phyloP scores from a whole-genome alignment of 2,113 vertebrate genomes.

The Lanius collurio region DNA sequence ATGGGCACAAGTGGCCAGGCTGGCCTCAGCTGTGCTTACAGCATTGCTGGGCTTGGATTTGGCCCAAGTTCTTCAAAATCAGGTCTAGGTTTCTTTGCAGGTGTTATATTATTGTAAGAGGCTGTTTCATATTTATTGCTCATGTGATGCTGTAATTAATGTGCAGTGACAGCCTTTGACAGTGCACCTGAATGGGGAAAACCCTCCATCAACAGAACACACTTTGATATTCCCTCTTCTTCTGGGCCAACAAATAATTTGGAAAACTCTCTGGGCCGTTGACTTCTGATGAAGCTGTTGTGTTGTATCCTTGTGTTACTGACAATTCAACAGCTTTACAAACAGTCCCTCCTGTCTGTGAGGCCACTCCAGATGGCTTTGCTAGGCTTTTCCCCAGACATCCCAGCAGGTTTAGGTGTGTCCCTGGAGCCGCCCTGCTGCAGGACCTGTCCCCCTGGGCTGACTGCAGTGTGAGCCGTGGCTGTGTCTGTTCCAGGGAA shows the following conservation, averaged over 20 bases:
- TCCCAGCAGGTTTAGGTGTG: not conserved
- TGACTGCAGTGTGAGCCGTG: accelerated
- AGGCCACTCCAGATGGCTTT: not conserved
- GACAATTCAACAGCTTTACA: not conserved
- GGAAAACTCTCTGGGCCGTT: not conserved
- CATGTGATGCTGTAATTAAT: not conserved
- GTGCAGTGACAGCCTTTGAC: not conserved
- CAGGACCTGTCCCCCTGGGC: not conserved
- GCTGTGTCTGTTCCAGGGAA: slow-evolving; percentile 79
- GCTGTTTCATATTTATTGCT: not conserved
- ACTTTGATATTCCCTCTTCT: not conserved
- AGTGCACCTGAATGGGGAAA: not conserved
- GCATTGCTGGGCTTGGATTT: not conserved
- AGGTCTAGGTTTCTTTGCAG: not conserved
- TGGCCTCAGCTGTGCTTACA: not conserved
- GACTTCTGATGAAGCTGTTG: not conserved
- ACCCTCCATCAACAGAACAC: not conserved
- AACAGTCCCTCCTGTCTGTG: accelerated
- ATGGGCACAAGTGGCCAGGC: not conserved
- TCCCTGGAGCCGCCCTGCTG: not conserved
- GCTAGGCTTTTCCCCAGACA: not conserved
- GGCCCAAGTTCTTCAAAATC: not conserved
- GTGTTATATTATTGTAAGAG: not conserved
- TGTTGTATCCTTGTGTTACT: not conserved
- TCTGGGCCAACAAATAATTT: not conserved